Percentiles rank a stretch among this genome's conserved stretches.
Evolutionary conservation across 1,140 invertebrate genomes (phyloP).

Genomic region (Drosophila ogumai): DNA sequence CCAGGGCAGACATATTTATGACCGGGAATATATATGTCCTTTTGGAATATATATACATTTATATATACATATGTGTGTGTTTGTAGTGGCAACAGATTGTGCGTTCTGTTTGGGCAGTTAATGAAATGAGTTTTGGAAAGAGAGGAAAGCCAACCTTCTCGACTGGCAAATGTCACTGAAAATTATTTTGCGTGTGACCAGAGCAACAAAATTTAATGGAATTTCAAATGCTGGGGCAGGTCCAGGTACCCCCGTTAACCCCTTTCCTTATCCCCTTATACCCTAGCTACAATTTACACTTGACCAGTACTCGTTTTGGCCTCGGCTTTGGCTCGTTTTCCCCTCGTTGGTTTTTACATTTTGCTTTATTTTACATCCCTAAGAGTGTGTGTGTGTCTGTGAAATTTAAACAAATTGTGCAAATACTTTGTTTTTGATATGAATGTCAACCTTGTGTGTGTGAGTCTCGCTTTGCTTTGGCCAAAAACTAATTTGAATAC

Average conservation of each 20-base stretch:
- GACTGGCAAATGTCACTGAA: conserved; percentile 40
- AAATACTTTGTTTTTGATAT: conserved; percentile 74
- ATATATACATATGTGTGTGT: not conserved
- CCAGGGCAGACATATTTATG: conserved; percentile 74
- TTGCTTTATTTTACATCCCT: conserved; percentile 62
- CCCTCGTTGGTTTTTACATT: conserved; percentile 43
- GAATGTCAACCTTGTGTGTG: conserved; percentile 32
- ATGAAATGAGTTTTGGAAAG: conserved; percentile 67
- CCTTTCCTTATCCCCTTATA: not conserved
- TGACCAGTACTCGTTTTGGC: conserved; percentile 46
- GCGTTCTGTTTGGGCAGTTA: conserved; percentile 69
- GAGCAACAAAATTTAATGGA: conserved; percentile 77
- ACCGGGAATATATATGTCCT: conserved; percentile 46
- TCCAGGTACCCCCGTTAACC: not conserved
- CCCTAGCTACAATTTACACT: conserved; percentile 58
- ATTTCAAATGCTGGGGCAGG: conserved; percentile 63
- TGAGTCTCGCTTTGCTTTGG: conserved; percentile 10
- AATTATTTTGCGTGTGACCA: conserved; percentile 66
- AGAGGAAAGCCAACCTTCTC: not conserved
- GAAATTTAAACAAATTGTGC: conserved; percentile 78
- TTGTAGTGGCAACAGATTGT: conserved; percentile 70
- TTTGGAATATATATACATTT: not conserved
- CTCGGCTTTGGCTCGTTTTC: conserved; percentile 10
- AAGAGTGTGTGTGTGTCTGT: conserved; percentile 41
- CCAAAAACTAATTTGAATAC: conserved; percentile 77